Evolutionary conservation across 2,113 vertebrate genomes (phyloP).

Genomic region (Brachirus orientalis): DNA sequence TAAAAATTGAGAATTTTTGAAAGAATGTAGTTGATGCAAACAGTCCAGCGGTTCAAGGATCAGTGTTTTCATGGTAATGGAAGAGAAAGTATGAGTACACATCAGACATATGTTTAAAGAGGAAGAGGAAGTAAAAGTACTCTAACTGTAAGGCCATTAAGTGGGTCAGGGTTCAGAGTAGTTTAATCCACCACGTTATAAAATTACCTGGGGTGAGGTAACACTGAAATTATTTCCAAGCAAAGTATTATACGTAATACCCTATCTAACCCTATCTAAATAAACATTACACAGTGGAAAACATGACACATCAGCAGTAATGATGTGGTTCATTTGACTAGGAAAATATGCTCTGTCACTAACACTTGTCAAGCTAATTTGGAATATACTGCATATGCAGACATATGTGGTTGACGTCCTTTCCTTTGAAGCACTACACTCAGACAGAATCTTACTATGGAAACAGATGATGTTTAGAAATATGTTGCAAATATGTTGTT

Average conservation of each 20-base stretch:
- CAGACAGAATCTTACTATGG: neutral
- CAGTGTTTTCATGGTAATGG: neutral
- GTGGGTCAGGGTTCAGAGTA: neutral
- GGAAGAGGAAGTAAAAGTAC: conserved; percentile 25
- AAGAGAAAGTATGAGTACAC: conserved; percentile 6
- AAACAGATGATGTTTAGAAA: neutral
- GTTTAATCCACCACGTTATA: too few species aligned
- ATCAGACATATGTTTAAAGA: neutral
- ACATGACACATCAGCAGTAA: neutral
- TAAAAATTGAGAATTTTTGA: too few species aligned
- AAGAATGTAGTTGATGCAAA: too few species aligned
- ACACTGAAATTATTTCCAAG: too few species aligned
- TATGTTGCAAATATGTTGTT: too few species aligned
- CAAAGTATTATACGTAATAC: too few species aligned
- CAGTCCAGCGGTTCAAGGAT: neutral
- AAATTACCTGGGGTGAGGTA: too few species aligned
- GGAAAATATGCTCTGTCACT: neutral
- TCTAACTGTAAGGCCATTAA: neutral
- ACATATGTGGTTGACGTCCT: too few species aligned
- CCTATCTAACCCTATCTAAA: conserved; percentile 6
- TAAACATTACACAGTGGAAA: neutral
- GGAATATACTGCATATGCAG: neutral
- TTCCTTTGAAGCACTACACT: too few species aligned
- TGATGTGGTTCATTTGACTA: neutral
- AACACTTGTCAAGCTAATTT: neutral